Evolutionary conservation across 2,113 vertebrate species (phyloP).

Genomic region (Elgaria multicarinata): DNA sequence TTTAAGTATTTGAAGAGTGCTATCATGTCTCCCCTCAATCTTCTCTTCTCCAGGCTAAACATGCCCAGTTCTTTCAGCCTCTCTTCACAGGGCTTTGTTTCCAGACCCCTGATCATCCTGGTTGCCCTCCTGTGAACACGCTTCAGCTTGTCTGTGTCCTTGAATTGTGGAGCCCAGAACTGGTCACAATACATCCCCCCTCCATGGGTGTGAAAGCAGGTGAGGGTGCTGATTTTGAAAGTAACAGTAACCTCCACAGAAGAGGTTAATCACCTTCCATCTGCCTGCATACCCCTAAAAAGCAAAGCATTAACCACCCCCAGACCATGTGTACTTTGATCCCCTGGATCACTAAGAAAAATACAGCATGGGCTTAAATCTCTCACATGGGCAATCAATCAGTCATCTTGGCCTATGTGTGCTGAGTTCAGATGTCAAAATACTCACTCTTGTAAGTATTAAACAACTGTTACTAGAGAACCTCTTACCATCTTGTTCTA

Average conservation of each 20-base stretch:
- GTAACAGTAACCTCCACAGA: background rate
- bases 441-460: conserved; percentile 12
- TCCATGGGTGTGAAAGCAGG: background rate
- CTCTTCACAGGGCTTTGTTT: too few relatives aligned
- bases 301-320: too few relatives aligned
- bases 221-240: background rate
- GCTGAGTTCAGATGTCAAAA: background rate
- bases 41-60: too few relatives aligned
- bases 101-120: too few relatives aligned
- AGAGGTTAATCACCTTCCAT: background rate
- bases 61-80: too few relatives aligned
- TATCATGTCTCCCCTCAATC: too few relatives aligned
- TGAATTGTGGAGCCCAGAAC: too few relatives aligned
- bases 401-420: background rate
- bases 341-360: background rate
- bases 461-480: background rate
- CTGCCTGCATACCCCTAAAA: too few relatives aligned
- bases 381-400: background rate
- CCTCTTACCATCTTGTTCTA: conserved; percentile 47
- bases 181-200: background rate
- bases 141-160: too few relatives aligned
- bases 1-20: too few relatives aligned
- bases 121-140: too few relatives aligned
- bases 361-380: background rate
- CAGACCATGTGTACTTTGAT: too few relatives aligned